These are phyloP conservation scores for Zaprionus camerounensis DNA, from an alignment of 1,140 invertebrate genomes.

Conservation along the genomic window DNA sequence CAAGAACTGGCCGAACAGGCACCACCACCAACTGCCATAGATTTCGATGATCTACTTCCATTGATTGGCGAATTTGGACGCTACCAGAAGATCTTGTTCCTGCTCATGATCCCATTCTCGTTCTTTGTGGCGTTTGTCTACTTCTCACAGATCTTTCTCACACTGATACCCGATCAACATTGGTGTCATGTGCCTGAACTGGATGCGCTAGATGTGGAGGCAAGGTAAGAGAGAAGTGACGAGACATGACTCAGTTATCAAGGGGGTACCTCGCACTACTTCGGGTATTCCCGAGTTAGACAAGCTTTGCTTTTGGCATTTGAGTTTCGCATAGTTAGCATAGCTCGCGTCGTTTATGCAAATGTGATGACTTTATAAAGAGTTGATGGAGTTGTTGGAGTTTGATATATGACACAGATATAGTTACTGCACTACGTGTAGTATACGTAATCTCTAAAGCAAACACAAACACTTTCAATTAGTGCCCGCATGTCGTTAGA, in stretches of 20 bases:
- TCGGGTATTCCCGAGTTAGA: slow-evolving; percentile 40
- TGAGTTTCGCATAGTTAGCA: not conserved
- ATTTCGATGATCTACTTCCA: slow-evolving; percentile 93
- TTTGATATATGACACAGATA: slow-evolving; percentile 8
- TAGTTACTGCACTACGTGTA: slow-evolving; percentile 8
- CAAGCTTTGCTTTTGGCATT: too few relatives aligned
- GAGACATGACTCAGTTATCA: not conserved
- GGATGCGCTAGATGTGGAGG: slow-evolving; percentile 86
- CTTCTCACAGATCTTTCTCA: slow-evolving; percentile 94
- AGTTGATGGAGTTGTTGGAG: slow-evolving; percentile 2
- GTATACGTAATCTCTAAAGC: slow-evolving; percentile 18
- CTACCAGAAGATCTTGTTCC: slow-evolving; percentile 94
- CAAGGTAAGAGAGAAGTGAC: slow-evolving; percentile 86
- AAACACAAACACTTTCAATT: slow-evolving; percentile 25
- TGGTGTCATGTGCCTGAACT: slow-evolving; percentile 91
- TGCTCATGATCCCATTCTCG: slow-evolving; percentile 93
- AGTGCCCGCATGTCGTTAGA: slow-evolving; percentile 23
- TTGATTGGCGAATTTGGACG: slow-evolving; percentile 94
- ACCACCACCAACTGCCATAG: slow-evolving; percentile 84
- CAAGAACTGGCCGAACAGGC: slow-evolving; percentile 21
- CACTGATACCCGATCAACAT: slow-evolving; percentile 90
- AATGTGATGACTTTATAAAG: slow-evolving; percentile 25
- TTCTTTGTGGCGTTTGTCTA: slow-evolving; percentile 94
- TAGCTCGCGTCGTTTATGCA: not conserved
- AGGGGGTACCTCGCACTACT: not conserved